phyloP scores from a whole-genome alignment of 2,888 invertebrate species.

The Nipponacmea schrenckii region DNA sequence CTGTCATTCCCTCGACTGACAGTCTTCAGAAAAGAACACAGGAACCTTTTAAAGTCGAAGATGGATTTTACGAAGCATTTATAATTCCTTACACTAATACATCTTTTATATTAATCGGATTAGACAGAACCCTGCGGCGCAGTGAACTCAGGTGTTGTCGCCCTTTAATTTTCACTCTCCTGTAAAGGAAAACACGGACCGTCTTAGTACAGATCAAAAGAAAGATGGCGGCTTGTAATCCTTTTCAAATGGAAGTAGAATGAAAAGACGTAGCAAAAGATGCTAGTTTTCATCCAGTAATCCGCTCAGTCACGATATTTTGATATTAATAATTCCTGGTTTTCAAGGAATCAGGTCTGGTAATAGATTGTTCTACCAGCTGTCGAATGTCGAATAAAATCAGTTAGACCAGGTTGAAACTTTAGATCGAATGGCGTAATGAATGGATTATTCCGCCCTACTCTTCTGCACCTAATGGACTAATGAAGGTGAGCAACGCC shows the following conservation, averaged over 20 bases:
- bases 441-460: too few species aligned
- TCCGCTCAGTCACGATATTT: background rate
- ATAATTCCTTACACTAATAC: background rate
- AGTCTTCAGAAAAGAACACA: too few species aligned
- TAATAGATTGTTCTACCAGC: too few species aligned
- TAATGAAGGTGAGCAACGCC: too few species aligned
- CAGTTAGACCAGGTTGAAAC: too few species aligned
- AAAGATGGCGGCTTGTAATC: background rate
- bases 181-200: background rate
- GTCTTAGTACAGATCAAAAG: background rate
- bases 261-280: background rate
- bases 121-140: background rate
- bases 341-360: too few species aligned
- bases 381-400: too few species aligned
- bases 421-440: too few species aligned
- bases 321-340: too few species aligned
- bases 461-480: too few species aligned
- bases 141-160: background rate
- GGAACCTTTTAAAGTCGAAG: background rate
- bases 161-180: constrained; percentile 1
- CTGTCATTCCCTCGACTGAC: too few species aligned
- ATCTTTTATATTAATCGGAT: background rate
- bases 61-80: background rate
- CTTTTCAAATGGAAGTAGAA: background rate
- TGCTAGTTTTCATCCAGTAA: background rate